Evolutionary conservation across 92 coral and sea anemone genomes (phyloP).

Genomic region (Epizoanthus rinbou): DNA sequence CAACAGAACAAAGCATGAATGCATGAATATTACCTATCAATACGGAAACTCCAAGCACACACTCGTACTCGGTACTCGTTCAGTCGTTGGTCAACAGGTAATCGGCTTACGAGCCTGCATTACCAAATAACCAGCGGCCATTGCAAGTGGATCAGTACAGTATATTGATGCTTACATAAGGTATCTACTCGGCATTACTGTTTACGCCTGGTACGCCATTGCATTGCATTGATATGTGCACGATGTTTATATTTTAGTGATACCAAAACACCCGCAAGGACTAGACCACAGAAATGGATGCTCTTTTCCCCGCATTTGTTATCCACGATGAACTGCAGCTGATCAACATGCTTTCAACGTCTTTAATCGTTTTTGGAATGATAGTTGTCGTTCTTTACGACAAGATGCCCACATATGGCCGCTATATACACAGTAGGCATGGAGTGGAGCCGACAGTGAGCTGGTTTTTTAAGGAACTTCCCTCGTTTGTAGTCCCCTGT

Average conservation of each 20-base stretch:
- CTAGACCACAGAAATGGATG: constrained; percentile 26
- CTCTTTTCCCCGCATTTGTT: constrained; percentile 37
- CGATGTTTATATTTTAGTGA: background rate
- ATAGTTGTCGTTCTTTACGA: constrained; percentile 57
- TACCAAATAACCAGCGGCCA: background rate
- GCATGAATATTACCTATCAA: no score
- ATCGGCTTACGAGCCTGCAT: constrained; percentile 10
- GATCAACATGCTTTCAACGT: constrained; percentile 56
- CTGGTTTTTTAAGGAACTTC: constrained; percentile 89
- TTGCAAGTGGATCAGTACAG: no score
- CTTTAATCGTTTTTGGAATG: constrained; percentile 53
- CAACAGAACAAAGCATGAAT: background rate
- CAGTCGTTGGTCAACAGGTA: no score
- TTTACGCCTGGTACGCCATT: no score
- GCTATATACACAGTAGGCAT: constrained; percentile 53
- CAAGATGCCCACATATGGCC: constrained; percentile 72
- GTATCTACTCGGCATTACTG: no score
- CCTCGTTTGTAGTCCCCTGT: constrained; percentile 79
- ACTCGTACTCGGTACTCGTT: no score
- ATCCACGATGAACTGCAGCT: constrained; percentile 63
- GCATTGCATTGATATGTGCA: no score
- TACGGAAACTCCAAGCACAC: no score
- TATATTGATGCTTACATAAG: no score
- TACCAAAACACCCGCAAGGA: background rate
- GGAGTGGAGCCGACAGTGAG: constrained; percentile 66